phyloP scores from a whole-genome alignment of 2,888 invertebrate species.

The Ectropis crepuscularia region DNA sequence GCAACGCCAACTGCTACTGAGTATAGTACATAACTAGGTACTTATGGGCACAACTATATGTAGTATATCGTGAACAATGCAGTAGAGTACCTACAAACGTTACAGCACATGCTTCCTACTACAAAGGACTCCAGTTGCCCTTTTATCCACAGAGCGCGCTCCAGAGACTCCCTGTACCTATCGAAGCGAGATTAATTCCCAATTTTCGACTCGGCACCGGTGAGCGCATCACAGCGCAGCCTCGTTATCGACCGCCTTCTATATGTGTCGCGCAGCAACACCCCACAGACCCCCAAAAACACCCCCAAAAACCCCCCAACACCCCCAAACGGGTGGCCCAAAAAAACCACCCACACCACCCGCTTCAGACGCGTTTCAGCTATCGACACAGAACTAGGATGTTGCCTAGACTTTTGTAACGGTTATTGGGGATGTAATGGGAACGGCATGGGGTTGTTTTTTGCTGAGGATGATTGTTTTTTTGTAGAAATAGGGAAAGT shows the following conservation, averaged over 20 bases:
- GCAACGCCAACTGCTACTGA: too few species aligned
- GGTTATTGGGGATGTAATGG: conserved; percentile 42
- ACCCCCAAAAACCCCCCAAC: conserved; percentile 41
- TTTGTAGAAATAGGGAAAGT: conserved; percentile 11
- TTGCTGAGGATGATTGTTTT: conserved; percentile 9
- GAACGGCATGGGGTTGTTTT: conserved; percentile 28
- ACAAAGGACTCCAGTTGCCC: conserved; percentile 29
- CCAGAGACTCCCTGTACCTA: conserved; percentile 32
- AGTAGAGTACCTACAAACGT: conserved; percentile 4
- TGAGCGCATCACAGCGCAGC: conserved; percentile 67
- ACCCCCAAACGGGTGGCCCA: conserved; percentile 42
- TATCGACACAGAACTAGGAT: conserved; percentile 58
- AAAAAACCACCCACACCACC: conserved; percentile 48
- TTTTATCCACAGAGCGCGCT: conserved; percentile 31
- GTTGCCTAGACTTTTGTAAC: conserved; percentile 54
- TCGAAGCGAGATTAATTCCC: conserved; percentile 43
- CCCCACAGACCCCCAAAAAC: conserved; percentile 48
- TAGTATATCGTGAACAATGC: too few species aligned
- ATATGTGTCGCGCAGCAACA: conserved; percentile 75
- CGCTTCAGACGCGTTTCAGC: conserved; percentile 42
- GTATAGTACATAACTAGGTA: too few species aligned
- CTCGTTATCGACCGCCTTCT: conserved; percentile 78
- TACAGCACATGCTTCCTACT: conserved; percentile 6
- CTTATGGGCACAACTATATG: too few species aligned
- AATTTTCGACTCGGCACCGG: conserved; percentile 41